Percentiles rank a stretch among this genome's conserved stretches.
Conservation (phyloP, 1,140 invertebrate genomes). For the Manduca sexta region DNA sequence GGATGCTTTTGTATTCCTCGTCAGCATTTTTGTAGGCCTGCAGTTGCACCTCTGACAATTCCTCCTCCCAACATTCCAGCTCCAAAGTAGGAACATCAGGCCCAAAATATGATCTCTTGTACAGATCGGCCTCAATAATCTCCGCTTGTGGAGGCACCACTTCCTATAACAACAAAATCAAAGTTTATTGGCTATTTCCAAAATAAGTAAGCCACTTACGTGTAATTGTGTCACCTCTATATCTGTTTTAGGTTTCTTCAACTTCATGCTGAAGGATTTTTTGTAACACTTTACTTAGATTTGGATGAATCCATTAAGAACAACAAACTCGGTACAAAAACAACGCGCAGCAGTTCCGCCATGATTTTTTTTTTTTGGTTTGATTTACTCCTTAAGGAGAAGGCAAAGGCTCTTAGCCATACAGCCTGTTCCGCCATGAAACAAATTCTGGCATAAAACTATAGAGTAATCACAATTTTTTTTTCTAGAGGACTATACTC, state of each 20-base stretch:
- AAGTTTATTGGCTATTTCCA: no score
- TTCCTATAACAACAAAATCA: slow-evolving; percentile 22
- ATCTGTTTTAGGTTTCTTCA: slow-evolving; percentile 50
- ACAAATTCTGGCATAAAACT: no score
- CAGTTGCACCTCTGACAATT: slow-evolving; percentile 77
- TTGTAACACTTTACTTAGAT: background rate
- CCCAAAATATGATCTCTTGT: slow-evolving; percentile 65
- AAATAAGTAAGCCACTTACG: no score
- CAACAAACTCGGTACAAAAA: no score
- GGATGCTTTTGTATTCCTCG: slow-evolving; percentile 76
- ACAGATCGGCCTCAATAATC: slow-evolving; percentile 63
- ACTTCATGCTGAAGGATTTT: slow-evolving; percentile 33
- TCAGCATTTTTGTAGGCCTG: slow-evolving; percentile 72
- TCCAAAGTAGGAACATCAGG: slow-evolving; percentile 75
- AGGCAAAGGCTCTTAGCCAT: no score
- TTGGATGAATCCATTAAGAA: background rate
- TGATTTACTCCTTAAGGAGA: no score
- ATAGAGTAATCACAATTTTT: no score
- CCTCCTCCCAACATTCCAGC: slow-evolving; percentile 80
- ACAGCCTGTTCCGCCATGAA: no score
- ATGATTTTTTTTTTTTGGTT: no score
- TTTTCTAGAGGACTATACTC: no score
- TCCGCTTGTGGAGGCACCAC: slow-evolving; percentile 52
- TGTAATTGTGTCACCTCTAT: slow-evolving; percentile 29
- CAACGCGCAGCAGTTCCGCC: no score